Percentiles rank a stretch among this genome's conserved stretches.
These are phyloP conservation scores for Hyposoter dolosus DNA, from an alignment of 2,888 invertebrate genomes.

Conservation along the genomic window DNA sequence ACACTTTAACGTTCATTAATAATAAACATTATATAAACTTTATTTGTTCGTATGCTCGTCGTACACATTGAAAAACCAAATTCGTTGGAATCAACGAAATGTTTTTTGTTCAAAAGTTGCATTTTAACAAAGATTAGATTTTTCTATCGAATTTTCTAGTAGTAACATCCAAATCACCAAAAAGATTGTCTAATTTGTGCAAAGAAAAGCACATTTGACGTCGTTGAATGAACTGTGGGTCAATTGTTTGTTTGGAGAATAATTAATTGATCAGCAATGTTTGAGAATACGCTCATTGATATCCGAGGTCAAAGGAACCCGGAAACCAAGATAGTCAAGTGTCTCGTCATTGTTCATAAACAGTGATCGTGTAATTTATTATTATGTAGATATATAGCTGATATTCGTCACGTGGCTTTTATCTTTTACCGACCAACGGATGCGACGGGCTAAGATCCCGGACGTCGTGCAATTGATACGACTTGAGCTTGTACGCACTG, in stretches of 20 bases:
- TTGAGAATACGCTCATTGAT: neutral
- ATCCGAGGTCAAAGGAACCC: constrained; percentile 35
- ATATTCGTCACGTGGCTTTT: constrained; percentile 58
- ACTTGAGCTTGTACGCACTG: constrained; percentile 36
- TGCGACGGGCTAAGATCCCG: constrained; percentile 67
- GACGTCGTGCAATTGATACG: constrained; percentile 68
- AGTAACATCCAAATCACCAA: too few species aligned
- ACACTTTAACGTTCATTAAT: neutral
- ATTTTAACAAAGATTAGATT: too few species aligned
- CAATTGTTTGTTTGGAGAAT: neutral
- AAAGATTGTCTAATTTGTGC: too few species aligned
- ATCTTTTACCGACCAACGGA: constrained; percentile 66
- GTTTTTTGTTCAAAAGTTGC: neutral
- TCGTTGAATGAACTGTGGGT: neutral
- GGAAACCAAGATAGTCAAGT: constrained; percentile 28
- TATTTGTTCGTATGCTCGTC: neutral
- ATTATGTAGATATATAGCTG: constrained; percentile 53
- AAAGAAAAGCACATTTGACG: neutral
- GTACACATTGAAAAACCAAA: too few species aligned
- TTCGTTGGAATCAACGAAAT: too few species aligned
- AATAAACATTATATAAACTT: neutral
- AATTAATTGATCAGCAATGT: neutral
- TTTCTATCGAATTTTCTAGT: too few species aligned
- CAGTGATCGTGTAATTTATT: constrained; percentile 43
- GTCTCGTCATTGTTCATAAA: constrained; percentile 4